Base-by-base conservation (phyloP, 2,888 invertebrate species). In the Thereva nobilitata region DNA sequence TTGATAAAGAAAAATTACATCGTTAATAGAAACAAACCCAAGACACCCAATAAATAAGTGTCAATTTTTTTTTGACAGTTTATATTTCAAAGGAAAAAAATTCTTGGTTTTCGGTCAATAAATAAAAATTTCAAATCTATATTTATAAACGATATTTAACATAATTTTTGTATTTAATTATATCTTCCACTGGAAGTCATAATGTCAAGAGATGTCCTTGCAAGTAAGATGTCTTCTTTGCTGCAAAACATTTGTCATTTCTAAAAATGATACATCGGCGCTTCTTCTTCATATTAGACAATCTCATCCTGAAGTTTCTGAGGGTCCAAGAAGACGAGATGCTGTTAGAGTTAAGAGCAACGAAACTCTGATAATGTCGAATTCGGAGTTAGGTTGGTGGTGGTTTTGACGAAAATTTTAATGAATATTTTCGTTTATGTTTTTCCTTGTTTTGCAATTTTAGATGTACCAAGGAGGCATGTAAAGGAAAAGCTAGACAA, bases 271-370 rank as follows among this genome's bases (percentile, higher is more conserved):
- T 44, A 68, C 67, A 6, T 35, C 45, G 40, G 45, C 50, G 3
- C 57, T 70, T 2, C 45, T 70, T 12, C 44, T 56, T 40, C 70
- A 70, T 61, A 66, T 70, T 7, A 47, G 57, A 8, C 40, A 49
- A 40, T 40, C 42, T 2, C 70, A 70, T 67, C 68, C 70, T 4
- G 56, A 67, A 23, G 23, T 23, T 23, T 23, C 23, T 23, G 40
- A 67, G 35, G 54, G 44, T 7, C 6, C 69, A 2, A 40, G 37
- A 10, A 50, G 67, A 12, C 56, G 59, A 42, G 10, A 47, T 37
- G 7, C 4, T 38, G 37, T 47, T 45, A 0, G 10, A 47, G 12
- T 1, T 5, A 47, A 47, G 10, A 47, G 12, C 10, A 47, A 6
- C 5, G n/a, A 47, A 47, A 47, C 1, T 23, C 12, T n/a, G 47